Evolutionary conservation across 2,113 vertebrate genomes (phyloP), one percentile per base, ranked within the genome.

Genomic region (Bothrops jararaca): DNA sequence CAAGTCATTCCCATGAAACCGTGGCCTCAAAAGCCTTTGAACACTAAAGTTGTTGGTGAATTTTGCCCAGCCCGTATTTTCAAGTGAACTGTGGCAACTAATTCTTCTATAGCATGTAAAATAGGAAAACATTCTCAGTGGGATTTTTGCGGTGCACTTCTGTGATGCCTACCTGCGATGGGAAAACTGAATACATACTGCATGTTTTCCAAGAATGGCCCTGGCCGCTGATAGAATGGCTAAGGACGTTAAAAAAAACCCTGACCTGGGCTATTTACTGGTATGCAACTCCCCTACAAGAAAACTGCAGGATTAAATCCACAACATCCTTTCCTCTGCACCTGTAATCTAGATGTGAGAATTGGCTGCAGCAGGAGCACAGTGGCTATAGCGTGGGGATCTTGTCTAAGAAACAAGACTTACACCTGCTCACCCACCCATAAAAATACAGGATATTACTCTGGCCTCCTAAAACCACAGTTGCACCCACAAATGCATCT

Each of bases 401-500:
- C 69, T 80, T 48, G 34, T 39, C 69, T 39, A 34, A 34, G 69
- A 39, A 87, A 87, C 24, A 45, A 20, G 48, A 39, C 64, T n/a
- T 7, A 74, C 69, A 18, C 3, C 3, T 7, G 58, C 10, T 26
- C 58, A 3, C 58, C 58, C n/a, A 69, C 0, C 3, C 26, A 5
- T 9, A 50, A 50, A n/a, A 20, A 86, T 23, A 7, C 3, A 6
- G 4, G 24, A 50, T 86, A n/a, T 48, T 8, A 89, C 39, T 3
- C 60, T 12, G 60, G 58, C 3, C 12, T 85, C 39, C 22, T 11
- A 85, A 85, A 53, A 85, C 39, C 64, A 50, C 53, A 39, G 22
- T 74, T 39, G 4, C 20, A 2, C 89, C 50, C 58, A 10, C 1
- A 88, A 34, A 95, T 91, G 4, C 93, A 95, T 95, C 94, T 95